Percentiles rank a stretch among this genome's conserved stretches.
Conservation (phyloP, 2,113 vertebrate species). For the Scatophagus argus region DNA sequence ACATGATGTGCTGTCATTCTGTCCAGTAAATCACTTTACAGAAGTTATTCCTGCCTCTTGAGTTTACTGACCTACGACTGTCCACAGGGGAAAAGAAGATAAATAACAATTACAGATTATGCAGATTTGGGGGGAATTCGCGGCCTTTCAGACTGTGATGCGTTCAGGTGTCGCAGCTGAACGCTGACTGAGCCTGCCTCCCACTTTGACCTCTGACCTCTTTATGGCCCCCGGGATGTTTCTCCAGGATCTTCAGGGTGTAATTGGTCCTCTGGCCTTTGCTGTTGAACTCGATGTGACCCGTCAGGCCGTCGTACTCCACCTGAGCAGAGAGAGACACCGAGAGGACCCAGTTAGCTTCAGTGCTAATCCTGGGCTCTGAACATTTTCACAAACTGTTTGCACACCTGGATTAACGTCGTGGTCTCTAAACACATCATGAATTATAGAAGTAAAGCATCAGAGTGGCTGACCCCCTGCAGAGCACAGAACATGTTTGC, state of each 20-base stretch:
- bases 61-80: neutral
- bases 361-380: too few species aligned
- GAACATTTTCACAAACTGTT: too few species aligned
- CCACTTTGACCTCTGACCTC: conserved; percentile 74
- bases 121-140: neutral
- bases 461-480: too few species aligned
- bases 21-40: neutral
- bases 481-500: too few species aligned
- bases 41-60: too few species aligned
- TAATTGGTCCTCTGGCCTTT: conserved; percentile 96
- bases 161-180: neutral
- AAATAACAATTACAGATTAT: neutral
- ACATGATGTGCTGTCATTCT: neutral
- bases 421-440: too few species aligned
- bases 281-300: conserved; percentile 94
- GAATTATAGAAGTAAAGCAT: too few species aligned
- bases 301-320: conserved; percentile 93
- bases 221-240: conserved; percentile 87
- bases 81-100: neutral
- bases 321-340: conserved; percentile 80
- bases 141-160: neutral
- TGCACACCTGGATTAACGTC: too few species aligned
- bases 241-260: conserved; percentile 91
- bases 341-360: too few species aligned
- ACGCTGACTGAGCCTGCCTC: neutral